These are phyloP conservation scores for Sitophilus oryzae DNA, from an alignment of 1,140 invertebrate species.

Conservation along the genomic window DNA sequence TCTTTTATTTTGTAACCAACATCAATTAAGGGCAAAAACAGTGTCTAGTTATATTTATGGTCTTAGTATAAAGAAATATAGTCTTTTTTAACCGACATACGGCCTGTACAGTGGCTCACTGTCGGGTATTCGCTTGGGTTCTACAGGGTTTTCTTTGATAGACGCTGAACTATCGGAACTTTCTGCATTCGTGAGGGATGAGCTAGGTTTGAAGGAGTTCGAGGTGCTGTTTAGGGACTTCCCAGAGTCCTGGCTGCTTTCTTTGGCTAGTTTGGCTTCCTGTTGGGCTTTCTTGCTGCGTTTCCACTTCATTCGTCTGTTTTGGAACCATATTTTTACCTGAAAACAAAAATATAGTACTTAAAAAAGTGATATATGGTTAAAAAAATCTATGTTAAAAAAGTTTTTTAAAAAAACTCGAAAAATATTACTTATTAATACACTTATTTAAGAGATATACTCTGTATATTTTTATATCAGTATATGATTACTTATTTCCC, in stretches of 20 bases:
- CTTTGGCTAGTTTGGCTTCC: constrained; percentile 51
- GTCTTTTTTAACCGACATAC: constrained; percentile 42
- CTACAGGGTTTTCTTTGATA: constrained; percentile 12
- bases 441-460: too few relatives aligned
- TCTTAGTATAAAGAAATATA: too few relatives aligned
- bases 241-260: constrained; percentile 22
- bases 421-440: too few relatives aligned
- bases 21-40: too few relatives aligned
- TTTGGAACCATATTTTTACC: constrained; percentile 97
- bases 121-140: constrained; percentile 21
- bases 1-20: too few relatives aligned
- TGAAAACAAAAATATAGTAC: constrained; percentile 45
- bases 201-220: constrained; percentile 16
- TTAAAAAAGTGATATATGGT: too few relatives aligned
- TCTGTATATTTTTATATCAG: too few relatives aligned
- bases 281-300: constrained; percentile 89
- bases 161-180: constrained; percentile 6
- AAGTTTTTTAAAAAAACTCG: too few relatives aligned
- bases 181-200: constrained; percentile 21
- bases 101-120: constrained; percentile 42
- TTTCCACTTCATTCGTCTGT: constrained; percentile 94
- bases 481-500: too few relatives aligned
- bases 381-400: too few relatives aligned
- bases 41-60: too few relatives aligned
- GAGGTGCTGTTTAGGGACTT: constrained; percentile 11